Base-by-base conservation (phyloP, 2,113 vertebrate genomes). In the Ophthalmolycus amberensis region DNA sequence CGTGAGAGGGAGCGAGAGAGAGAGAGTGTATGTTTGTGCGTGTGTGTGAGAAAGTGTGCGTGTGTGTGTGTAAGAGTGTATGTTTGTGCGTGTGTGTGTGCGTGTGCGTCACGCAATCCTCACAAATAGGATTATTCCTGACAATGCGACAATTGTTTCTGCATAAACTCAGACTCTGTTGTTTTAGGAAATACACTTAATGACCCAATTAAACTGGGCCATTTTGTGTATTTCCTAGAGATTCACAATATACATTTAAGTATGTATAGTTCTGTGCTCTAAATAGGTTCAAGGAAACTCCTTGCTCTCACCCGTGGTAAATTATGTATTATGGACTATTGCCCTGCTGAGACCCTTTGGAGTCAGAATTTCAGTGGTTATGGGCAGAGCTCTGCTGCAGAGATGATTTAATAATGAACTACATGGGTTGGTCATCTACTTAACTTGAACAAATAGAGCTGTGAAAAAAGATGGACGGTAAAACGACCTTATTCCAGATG, bases 81-180 rank as follows among this genome's bases (percentile, higher is more conserved):
- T 20, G 68, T 34, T 29, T 15, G 69, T 25, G 58, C 6, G 52
- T 20, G 37, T 20, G 37, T 20, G 37, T 20, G 25, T 18, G 54
- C 38, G 44, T 32, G 74, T 42, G 74, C 29, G 48, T 29, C 56
- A 32, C 6, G 38, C 58, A 75, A 66, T 42, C n/a, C 52, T 71
- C 22, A 70, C 38, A 75, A 75, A 84, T 29, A 65, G 14, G 42
- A 50, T 77, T 59, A 58, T 82, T 62, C 77, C 5, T 80, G 48
- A 83, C 85, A 84, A 79, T 85, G 84, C 82, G 82, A 83, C 84
- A 76, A 12, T 65, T 82, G 74, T 81, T 85, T 42, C 25, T 58
- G 9, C 52, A 52, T 40, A 60, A 27, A 58, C 27, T 44, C 6
- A 37, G 34, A 54, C 65, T 65, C 46, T 71, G 27, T 67, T 63